Evolutionary conservation across 1,140 invertebrate genomes (phyloP), one percentile per base, ranked within the genome.

Genomic region (Drosophila rhopaloa): DNA sequence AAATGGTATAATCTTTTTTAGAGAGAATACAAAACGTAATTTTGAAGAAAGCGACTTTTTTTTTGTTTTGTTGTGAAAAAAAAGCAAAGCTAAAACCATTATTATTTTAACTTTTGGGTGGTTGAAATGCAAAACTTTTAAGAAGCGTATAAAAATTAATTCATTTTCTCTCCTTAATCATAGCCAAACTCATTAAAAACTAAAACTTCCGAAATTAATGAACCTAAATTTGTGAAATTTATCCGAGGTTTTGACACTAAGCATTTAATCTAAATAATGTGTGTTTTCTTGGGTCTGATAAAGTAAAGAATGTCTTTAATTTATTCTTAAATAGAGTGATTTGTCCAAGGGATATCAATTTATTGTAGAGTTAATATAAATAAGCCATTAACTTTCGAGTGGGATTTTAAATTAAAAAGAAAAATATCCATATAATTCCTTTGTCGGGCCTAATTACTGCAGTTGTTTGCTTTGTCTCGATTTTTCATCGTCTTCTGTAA

Each of bases 391-490:
- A 72, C 65, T 84, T 79, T 66, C 53, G 48, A 83, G 35, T 48
- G 55, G 54, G 43, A 46, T 57, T 74, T 67, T 14, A 74, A 57
- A 63, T 63, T 43, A 63, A 50, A 62, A 48, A 54, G 48, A 40
- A 47, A 75, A 62, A 43, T 48, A 74, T 53, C 16, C 58, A 77
- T 70, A 56, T 58, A 56, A 38, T 81, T 59, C 44, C 53, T 53
- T 74, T 58, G 79, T 44, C 35, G 56, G 67, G 73, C 55, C 76
- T 88, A 88, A 89, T 88, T 88, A 89, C 82, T 88, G 72, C 77
- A 78, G 32, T 71, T 75, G 53, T 81, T 51, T 58, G 57, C 73
- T 70, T 63, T 77, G 57, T 75, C 50, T 79, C 38, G 35, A 63
- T 67, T 63, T 35, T 19, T 19, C 62, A 38, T 55, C 13, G 47